Evolutionary conservation across 2,113 vertebrate species (phyloP), one percentile per base, ranked within the genome.

Genomic region (Megaleporinus macrocephalus): DNA sequence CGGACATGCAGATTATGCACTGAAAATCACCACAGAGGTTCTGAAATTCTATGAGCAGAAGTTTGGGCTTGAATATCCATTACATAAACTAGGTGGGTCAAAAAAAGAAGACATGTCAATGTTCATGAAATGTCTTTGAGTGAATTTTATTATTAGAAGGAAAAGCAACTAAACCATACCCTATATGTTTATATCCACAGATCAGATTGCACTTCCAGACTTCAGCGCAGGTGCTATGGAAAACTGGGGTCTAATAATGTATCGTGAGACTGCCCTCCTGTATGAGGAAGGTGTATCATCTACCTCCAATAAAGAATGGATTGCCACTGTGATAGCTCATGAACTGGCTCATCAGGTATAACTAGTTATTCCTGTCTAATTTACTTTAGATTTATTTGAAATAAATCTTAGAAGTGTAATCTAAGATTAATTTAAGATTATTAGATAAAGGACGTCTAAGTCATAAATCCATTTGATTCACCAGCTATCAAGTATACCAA

Each of bases 291-390:
- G 71, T 0, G 85, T 91, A 6, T 91, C 93, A 11, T 93, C 91
- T 0, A 20, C 63, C 10, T 20, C 87, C 18, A 79, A 93, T 18
- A 90, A 91, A 84, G 89, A 93, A 73, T 2, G 0, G 0, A 87
- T 94, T 18, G 51, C 88, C 66, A 49, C 0, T 2, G 0, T 86
- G 10, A 86, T 95, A 0, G 89, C 93, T 53, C 94, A 93, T 74
- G 92, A 93, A 29, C 77, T 95, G 47, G 94, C 94, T 47, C 92
- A 95, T 80, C 93, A 95, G 93, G 94, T 94, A 53, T 66, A 83
- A 69, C 22, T 44, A 27, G 22, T 77, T 44, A 27, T 6, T 70
- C 36, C 24, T 20, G 5, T 9, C 57, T 44, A 41, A 24, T 36
- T 20, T 36, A 68, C 30, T 22, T 10, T 36, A 4, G 18, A 20